Conservation (phyloP, 2,888 invertebrate species). For the Ecliptopera silaceata region DNA sequence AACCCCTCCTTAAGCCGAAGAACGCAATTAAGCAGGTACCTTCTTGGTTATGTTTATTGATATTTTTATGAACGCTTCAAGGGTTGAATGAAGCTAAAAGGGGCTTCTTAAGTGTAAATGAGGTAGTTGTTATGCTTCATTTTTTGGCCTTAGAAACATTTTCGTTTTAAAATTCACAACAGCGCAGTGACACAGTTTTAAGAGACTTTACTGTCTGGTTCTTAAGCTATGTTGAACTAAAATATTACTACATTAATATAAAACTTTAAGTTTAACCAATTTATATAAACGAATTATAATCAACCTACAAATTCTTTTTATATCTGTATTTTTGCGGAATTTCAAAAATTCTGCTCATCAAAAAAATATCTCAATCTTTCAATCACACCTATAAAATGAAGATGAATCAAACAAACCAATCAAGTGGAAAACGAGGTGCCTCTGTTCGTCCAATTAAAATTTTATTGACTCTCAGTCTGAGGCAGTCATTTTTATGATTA, state of each 20-base stretch:
- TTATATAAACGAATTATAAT: too few relatives aligned
- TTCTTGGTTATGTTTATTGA: slow-evolving; percentile 47
- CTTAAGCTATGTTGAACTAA: too few relatives aligned
- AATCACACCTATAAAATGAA: slow-evolving; percentile 42
- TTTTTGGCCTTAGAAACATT: too few relatives aligned
- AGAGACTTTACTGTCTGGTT: too few relatives aligned
- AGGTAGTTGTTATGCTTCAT: neutral
- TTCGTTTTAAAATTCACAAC: too few relatives aligned
- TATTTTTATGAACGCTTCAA: slow-evolving; percentile 44
- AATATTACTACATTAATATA: too few relatives aligned
- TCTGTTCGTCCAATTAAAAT: slow-evolving; percentile 53
- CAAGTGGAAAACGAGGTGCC: slow-evolving; percentile 46
- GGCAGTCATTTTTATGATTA: slow-evolving; percentile 56
- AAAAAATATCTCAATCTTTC: slow-evolving; percentile 29
- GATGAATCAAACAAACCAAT: slow-evolving; percentile 48
- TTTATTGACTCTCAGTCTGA: slow-evolving; percentile 42
- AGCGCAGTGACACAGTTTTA: too few relatives aligned
- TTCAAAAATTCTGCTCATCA: slow-evolving; percentile 7
- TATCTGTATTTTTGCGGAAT: neutral
- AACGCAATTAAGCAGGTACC: slow-evolving; percentile 37
- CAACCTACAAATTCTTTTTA: too few relatives aligned
- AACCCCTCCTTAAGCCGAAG: slow-evolving; percentile 34
- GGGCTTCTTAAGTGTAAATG: slow-evolving; percentile 8
- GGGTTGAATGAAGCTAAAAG: slow-evolving; percentile 8
- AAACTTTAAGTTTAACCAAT: too few relatives aligned